phyloP scores from a whole-genome alignment of 2,888 invertebrate species.

The Trissoscelio sp. region DNA sequence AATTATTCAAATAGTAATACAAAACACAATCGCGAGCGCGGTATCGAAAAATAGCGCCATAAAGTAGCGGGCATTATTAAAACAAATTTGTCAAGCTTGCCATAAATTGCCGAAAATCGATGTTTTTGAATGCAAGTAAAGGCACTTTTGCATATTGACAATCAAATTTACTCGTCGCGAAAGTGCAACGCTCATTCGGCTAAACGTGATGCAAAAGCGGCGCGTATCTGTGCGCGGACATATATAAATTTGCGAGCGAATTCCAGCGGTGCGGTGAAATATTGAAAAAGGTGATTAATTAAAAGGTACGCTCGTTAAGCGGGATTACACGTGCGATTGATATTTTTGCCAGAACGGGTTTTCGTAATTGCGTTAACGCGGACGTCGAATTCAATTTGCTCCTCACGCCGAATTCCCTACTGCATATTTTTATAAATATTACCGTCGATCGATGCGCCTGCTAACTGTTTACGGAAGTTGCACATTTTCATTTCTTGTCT shows the following conservation, averaged over 20 bases:
- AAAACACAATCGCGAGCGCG: slow-evolving; percentile 56
- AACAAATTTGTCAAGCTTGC: slow-evolving; percentile 64
- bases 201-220: slow-evolving; percentile 68
- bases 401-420: slow-evolving; percentile 70
- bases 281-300: slow-evolving; percentile 79
- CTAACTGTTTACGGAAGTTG: slow-evolving; percentile 32
- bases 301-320: slow-evolving; percentile 79
- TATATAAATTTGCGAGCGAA: slow-evolving; percentile 70
- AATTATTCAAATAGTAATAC: slow-evolving; percentile 67
- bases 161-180: slow-evolving; percentile 68
- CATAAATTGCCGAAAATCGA: slow-evolving; percentile 65
- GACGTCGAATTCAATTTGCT: slow-evolving; percentile 79
- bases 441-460: slow-evolving; percentile 46
- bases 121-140: slow-evolving; percentile 65
- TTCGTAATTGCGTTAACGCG: slow-evolving; percentile 78
- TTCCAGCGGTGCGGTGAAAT: slow-evolving; percentile 72
- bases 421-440: slow-evolving; percentile 69
- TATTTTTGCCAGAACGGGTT: slow-evolving; percentile 76
- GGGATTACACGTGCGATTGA: slow-evolving; percentile 80
- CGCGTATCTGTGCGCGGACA: slow-evolving; percentile 64
- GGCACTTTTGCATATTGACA: slow-evolving; percentile 70
- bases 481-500: slow-evolving; percentile 8
- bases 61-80: slow-evolving; percentile 64
- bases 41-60: slow-evolving; percentile 62
- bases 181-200: slow-evolving; percentile 68